Evolutionary conservation across 2,797 vertebrate genomes (phyloP), one percentile per base, ranked within the genome.

Genomic region (Telmatherina bonti): DNA sequence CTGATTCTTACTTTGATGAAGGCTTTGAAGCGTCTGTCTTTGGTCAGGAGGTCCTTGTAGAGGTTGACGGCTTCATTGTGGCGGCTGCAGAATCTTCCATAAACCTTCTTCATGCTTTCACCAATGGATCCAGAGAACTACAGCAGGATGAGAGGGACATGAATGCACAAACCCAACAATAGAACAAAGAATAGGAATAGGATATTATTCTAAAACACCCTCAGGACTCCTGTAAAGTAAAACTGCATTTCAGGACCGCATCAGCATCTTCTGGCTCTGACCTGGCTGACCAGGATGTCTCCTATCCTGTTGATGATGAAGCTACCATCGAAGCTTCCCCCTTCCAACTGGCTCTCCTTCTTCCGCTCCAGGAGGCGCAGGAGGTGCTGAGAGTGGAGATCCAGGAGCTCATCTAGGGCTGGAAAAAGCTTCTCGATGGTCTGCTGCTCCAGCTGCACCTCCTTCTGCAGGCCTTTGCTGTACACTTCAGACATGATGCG

Each of bases 401-500:
- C 95, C 76, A 97, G 87, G 22, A 99, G 93, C 29, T 97, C 96
- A 3, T 99, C 98, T 71, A 99, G 81, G 62, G 92, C 94, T 0
- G 98, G 97, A 64, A 99, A 98, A 53, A 99, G 91, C 84, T 94
- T 96, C 67, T 99, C 98, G 75, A 98, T 84, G 0, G 87, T 95
- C 77, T 95, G 95, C 47, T 85, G 86, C 57, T 98, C 97, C 1
- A 96, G 95, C 70, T 96, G 96, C 70, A 97, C 83, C 3, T 99
- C 98, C 15, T 95, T 95, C 75, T 94, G 66, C 90, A 99, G 95
- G 4, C 97, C 98, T 62, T 96, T 95, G 29, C 95, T 96, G 92
- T 97, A 99, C 1, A 99, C 97, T 0, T 99, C 97, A 0, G 94
- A 96, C 97, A 99, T 97, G 86, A 99, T 98, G 88, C 97, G 96